These are phyloP conservation scores for Cepaea nemoralis DNA, from an alignment of 1,140 invertebrate species.

Conservation along the genomic window DNA sequence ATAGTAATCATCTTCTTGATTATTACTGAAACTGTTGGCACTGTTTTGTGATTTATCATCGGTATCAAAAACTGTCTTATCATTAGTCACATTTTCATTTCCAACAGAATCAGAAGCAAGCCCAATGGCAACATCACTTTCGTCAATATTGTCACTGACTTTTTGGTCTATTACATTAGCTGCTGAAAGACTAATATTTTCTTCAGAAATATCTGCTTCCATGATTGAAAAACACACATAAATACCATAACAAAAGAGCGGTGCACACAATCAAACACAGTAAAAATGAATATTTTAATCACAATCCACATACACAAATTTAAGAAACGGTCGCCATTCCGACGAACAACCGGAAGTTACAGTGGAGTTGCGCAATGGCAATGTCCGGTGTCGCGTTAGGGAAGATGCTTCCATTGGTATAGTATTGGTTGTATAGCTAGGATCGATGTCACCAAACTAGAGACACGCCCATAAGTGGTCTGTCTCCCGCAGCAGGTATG, in stretches of 20 bases:
- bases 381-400: too few species aligned
- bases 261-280: background rate
- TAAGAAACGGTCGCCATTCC: background rate
- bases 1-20: constrained; percentile 25
- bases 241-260: background rate
- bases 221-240: constrained; percentile 11
- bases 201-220: constrained; percentile 12
- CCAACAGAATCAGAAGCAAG: background rate
- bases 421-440: too few species aligned
- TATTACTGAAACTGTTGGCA: background rate
- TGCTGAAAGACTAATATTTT: background rate
- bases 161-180: background rate
- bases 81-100: background rate
- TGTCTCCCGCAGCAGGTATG: too few species aligned
- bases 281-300: constrained; percentile 5
- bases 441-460: too few species aligned
- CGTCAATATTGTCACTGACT: background rate
- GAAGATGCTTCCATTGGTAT: too few species aligned
- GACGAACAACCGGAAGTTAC: too few species aligned
- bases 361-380: too few species aligned
- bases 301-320: background rate
- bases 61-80: background rate
- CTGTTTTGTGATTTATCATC: background rate
- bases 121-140: background rate
- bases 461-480: too few species aligned